Conservation (phyloP, 2,888 invertebrate species). For the Hecatera dysodea region DNA sequence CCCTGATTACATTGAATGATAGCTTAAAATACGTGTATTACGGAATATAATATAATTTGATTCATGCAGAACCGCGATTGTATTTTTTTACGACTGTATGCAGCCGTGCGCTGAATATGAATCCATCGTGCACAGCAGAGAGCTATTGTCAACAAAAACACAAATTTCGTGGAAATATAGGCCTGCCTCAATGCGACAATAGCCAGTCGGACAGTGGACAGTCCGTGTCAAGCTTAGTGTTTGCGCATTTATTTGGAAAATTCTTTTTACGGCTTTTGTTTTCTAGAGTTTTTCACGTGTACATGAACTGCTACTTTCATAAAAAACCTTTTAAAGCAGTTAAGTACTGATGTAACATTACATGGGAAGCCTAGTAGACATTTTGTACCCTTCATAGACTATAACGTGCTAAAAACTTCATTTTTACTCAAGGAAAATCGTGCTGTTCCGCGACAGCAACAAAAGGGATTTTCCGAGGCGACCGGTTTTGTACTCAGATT, state of each 20-base stretch:
- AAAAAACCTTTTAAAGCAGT: background rate
- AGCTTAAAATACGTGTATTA: constrained; percentile 40
- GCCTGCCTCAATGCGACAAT: constrained; percentile 36
- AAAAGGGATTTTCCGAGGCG: constrained; percentile 72
- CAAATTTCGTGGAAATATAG: constrained; percentile 49
- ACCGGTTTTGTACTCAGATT: constrained; percentile 76
- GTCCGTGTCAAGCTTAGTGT: constrained; percentile 48
- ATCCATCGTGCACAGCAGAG: constrained; percentile 29
- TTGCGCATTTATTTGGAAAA: constrained; percentile 48
- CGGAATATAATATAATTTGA: constrained; percentile 16
- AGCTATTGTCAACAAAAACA: constrained; percentile 56
- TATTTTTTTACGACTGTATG: constrained; percentile 20
- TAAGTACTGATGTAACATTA: background rate
- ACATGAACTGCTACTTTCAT: background rate
- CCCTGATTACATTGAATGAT: constrained; percentile 54
- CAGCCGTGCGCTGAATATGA: constrained; percentile 23
- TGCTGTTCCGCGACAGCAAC: constrained; percentile 65
- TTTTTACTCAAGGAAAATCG: constrained; percentile 67
- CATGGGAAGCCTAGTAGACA: background rate
- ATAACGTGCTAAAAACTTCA: constrained; percentile 54
- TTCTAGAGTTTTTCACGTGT: constrained; percentile 8
- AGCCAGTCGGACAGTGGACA: constrained; percentile 34
- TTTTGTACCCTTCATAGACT: background rate
- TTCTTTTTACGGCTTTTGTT: constrained; percentile 19
- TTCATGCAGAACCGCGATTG: background rate